Conservation (phyloP, 2,797 vertebrate species). For the Chelon auratus region DNA sequence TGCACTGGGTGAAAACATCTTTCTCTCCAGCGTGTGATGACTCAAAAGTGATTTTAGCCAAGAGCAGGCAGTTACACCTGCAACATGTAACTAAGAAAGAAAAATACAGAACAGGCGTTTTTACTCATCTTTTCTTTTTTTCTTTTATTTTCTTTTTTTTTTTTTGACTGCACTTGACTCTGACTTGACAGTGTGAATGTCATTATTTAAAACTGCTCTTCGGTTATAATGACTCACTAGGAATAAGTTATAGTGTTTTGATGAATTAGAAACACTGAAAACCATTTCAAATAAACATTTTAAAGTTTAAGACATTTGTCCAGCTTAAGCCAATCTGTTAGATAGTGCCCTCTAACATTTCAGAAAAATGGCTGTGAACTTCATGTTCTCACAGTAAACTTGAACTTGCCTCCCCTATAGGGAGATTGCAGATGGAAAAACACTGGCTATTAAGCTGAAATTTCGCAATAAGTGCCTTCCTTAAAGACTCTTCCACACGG, state of each 20-base stretch:
- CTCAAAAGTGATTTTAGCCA: slow-evolving; percentile 11
- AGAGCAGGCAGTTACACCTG: background rate
- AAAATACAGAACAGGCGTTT: slow-evolving; percentile 2
- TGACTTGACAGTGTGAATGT: background rate
- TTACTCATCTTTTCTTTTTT: background rate
- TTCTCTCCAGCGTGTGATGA: slow-evolving; percentile 22
- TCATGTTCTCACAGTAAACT: slow-evolving; percentile 5
- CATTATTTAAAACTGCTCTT: slow-evolving; percentile 36
- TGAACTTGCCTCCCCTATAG: background rate
- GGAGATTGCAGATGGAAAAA: background rate
- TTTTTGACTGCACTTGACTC: background rate
- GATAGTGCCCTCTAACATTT: background rate
- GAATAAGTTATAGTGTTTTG: slow-evolving; percentile 1
- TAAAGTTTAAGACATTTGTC: background rate
- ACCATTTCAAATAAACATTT: background rate
- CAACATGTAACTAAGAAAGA: slow-evolving; percentile 19
- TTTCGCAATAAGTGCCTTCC: background rate
- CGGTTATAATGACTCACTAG: slow-evolving; percentile 13
- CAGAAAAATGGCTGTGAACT: background rate
- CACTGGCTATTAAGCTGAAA: background rate
- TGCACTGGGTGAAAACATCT: background rate
- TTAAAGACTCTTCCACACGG: background rate
- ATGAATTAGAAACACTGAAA: slow-evolving; percentile 15
- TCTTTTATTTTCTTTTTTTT: background rate
- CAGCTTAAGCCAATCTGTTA: background rate